A percentile compares a stretch with the other conserved stretches of the same genome.
Evolutionary conservation across 2,888 invertebrate species (phyloP).

Genomic region (Nudaria mundana): DNA sequence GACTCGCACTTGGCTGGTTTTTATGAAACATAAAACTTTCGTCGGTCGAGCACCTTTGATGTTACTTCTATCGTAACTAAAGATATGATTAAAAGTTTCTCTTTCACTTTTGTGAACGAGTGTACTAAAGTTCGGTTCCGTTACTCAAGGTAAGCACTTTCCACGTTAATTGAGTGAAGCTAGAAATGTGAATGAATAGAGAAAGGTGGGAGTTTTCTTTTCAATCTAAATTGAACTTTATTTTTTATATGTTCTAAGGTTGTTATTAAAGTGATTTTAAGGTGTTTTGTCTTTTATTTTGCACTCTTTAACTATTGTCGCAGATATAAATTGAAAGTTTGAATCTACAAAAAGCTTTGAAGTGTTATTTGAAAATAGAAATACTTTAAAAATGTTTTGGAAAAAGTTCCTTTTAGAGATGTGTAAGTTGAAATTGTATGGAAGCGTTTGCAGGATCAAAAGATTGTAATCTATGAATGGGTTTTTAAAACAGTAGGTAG

Average conservation of each 20-base stretch:
- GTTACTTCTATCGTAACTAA: conserved; percentile 2
- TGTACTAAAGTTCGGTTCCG: conserved; percentile 22
- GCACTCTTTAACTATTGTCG: conserved; percentile 9
- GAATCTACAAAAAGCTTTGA: conserved; percentile 5
- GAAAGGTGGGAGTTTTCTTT: background rate
- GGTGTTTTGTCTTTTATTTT: conserved; percentile 16
- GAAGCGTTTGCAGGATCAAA: background rate
- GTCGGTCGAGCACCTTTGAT: conserved; percentile 14
- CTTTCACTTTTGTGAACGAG: conserved; percentile 16
- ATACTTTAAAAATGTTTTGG: background rate
- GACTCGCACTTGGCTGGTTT: too few species aligned
- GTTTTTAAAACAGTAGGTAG: background rate
- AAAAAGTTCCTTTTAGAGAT: background rate
- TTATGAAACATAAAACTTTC: conserved; percentile 5
- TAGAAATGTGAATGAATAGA: conserved; percentile 9
- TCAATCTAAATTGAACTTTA: conserved; percentile 8
- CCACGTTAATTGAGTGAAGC: conserved; percentile 19
- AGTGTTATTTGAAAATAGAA: conserved; percentile 6
- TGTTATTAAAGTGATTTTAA: background rate
- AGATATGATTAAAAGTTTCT: conserved; percentile 19
- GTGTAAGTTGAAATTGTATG: background rate
- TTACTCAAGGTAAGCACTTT: conserved; percentile 23
- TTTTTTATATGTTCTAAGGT: too few species aligned
- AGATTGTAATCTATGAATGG: conserved; percentile 3
- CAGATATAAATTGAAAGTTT: conserved; percentile 23